These are phyloP conservation scores for Thumatha senex DNA, from an alignment of 2,888 invertebrate species.

Conservation along the genomic window DNA sequence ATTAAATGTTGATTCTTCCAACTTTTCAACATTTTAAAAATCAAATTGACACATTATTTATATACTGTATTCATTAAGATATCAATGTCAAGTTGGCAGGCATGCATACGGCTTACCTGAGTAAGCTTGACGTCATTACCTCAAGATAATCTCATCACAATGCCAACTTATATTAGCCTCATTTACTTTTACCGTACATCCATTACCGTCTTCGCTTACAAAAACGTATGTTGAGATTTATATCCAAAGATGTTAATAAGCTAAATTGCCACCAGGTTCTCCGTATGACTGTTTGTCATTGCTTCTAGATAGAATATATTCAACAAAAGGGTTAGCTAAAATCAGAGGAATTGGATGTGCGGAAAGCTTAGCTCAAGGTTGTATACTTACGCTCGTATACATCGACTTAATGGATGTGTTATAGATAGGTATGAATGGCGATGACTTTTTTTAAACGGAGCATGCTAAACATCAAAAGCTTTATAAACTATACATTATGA, in stretches of 20 bases:
- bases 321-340: neutral
- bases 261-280: slow-evolving; percentile 23
- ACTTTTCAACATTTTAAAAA: slow-evolving; percentile 24
- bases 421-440: slow-evolving; percentile 39
- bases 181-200: slow-evolving; percentile 23
- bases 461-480: neutral
- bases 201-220: slow-evolving; percentile 13
- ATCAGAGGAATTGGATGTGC: slow-evolving; percentile 22
- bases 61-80: slow-evolving; percentile 12
- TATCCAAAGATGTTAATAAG: slow-evolving; percentile 4
- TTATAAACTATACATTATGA: neutral
- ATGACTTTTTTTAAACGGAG: slow-evolving; percentile 19
- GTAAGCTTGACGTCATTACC: slow-evolving; percentile 24
- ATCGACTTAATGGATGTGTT: slow-evolving; percentile 32
- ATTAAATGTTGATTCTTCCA: slow-evolving; percentile 77
- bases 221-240: slow-evolving; percentile 7
- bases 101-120: slow-evolving; percentile 35
- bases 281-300: slow-evolving; percentile 37
- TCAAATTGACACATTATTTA: slow-evolving; percentile 14
- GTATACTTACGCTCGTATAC: slow-evolving; percentile 13
- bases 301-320: slow-evolving; percentile 1
- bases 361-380: slow-evolving; percentile 11
- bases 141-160: slow-evolving; percentile 26
- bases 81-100: slow-evolving; percentile 15
- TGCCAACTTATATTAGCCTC: slow-evolving; percentile 25